phyloP scores from a whole-genome alignment of 2,888 invertebrate species.

The Trichogramma dendrolimi region DNA sequence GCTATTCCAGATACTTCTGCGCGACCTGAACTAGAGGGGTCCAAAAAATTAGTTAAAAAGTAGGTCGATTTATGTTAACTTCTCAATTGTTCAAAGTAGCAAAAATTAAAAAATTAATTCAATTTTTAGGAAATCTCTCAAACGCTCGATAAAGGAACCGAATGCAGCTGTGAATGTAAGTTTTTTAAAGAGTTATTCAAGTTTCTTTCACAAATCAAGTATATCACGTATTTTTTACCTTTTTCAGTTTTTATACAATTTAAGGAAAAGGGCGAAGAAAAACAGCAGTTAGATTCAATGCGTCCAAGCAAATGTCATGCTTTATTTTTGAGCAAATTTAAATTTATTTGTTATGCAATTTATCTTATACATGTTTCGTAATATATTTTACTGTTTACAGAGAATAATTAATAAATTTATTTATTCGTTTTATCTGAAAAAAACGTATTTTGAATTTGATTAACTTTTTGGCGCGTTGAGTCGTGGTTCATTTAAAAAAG shows the following conservation, averaged over 20 bases:
- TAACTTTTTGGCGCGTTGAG: not conserved
- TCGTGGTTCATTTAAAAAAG: not conserved
- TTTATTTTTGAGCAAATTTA: not conserved
- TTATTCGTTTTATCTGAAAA: not conserved
- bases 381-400: not conserved
- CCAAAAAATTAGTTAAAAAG: too few relatives aligned
- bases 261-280: constrained; percentile 10
- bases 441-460: not conserved
- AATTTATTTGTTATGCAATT: not conserved
- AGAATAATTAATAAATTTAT: not conserved
- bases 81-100: too few relatives aligned
- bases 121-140: too few relatives aligned
- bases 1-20: too few relatives aligned
- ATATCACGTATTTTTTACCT: not conserved
- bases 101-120: too few relatives aligned
- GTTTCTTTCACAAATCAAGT: too few relatives aligned
- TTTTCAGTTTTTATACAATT: constrained; percentile 14
- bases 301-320: not conserved
- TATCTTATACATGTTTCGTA: not conserved
- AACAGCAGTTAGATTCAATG: not conserved
- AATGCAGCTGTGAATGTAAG: too few relatives aligned
- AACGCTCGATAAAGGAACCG: too few relatives aligned
- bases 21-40: too few relatives aligned
- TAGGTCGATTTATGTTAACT: too few relatives aligned
- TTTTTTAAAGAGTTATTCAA: too few relatives aligned